Evolutionary conservation across 2,888 invertebrate species (phyloP).

Genomic region (Cylloceria caligata): DNA sequence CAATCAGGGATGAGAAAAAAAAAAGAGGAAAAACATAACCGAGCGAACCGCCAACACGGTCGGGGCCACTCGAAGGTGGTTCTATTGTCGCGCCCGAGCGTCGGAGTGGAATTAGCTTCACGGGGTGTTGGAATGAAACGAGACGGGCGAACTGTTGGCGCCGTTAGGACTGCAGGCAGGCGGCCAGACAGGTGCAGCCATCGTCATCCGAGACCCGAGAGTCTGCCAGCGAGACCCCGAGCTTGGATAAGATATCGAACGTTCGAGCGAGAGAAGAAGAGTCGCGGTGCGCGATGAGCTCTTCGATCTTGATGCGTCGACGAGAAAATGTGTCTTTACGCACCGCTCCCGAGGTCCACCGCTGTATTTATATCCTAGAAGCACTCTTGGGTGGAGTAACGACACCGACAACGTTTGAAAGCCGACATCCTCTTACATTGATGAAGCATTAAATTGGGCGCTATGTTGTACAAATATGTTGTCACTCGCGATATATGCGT

Average conservation of each 20-base stretch:
- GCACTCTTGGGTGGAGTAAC: constrained; percentile 9
- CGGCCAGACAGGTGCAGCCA: constrained; percentile 74
- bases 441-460: constrained; percentile 1
- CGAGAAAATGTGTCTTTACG: constrained; percentile 49
- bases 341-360: constrained; percentile 6
- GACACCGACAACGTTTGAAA: constrained; percentile 16
- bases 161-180: constrained; percentile 73
- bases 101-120: constrained; percentile 68
- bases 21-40: constrained; percentile 25
- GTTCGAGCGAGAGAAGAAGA: constrained; percentile 3
- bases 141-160: constrained; percentile 63
- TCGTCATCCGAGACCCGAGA: constrained; percentile 66
- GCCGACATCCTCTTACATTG: constrained; percentile 6
- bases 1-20: constrained; percentile 18
- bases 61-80: constrained; percentile 53
- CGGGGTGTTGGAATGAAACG: constrained; percentile 70
- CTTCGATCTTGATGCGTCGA: constrained; percentile 51
- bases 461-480: not conserved
- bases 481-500: too few species aligned
- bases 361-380: constrained; percentile 48
- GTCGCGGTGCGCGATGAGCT: constrained; percentile 11
- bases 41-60: constrained; percentile 31
- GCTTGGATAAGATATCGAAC: constrained; percentile 14
- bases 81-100: constrained; percentile 64
- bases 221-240: constrained; percentile 33